Evolutionary conservation across 2,888 invertebrate species (phyloP), one percentile per base, ranked within the genome.

Genomic region (Aphrophora alni): DNA sequence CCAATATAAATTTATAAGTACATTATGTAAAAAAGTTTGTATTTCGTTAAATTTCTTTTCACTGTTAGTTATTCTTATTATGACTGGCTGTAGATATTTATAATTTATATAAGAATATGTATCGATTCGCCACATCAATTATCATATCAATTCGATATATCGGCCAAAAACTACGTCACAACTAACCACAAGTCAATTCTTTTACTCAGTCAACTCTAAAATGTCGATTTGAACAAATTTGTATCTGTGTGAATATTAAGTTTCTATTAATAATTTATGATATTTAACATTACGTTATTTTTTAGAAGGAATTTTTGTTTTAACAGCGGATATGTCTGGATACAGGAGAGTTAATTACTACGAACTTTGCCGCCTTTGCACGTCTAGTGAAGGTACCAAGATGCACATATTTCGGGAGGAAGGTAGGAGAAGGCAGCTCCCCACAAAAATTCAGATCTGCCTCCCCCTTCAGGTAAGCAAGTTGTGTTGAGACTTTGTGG

Each of bases 261-360:
- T 59, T 59, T 59, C 59, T 59, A 59, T 21, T 21, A 59, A 59
- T 59, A 59, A 4, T 59, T 59, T 59, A 59, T 59, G 59, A 21
- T 59, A 59, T 10, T 59, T 21, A 59, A 59, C 14, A 59, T 59
- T 59, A 59, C n/a, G 59, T 59, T 59, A 59, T 59, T 59, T 59
- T 59, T 1, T 1, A 21, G 21, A 59, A 59, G 14, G 5, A 59
- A 59, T 59, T 59, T 59, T 59, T 59, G 59, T n/a, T 59, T 59
- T 59, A 21, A 2, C 21, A 59, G n/a, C 24, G 59, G 73, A 26
- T n/a, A 93, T 93, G 93, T 90, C 93, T 84, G 93, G 92, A 86
- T 93, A 93, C 87, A 91, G 92, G 85, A 91, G 92, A 86, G 93
- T 93, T 59, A 93, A 92, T 88, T 93, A 92, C 87, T 93, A 92